Percentiles rank a stretch among this genome's conserved stretches.
Evolutionary conservation across 2,797 vertebrate genomes (phyloP).

Genomic region (Oryzias dopingdopingensis): DNA sequence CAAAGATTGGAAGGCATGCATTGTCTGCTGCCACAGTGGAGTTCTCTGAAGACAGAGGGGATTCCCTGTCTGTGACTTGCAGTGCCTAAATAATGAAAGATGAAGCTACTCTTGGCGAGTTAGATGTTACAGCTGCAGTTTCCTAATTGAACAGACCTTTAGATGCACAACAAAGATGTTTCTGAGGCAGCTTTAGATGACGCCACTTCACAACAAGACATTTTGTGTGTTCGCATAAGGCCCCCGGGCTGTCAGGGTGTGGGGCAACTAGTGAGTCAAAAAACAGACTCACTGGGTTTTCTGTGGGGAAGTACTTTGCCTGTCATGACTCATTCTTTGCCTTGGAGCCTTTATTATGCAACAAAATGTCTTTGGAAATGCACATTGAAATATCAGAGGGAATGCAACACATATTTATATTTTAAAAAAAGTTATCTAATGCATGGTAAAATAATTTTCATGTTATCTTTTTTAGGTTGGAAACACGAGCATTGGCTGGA

Average conservation of each 20-base stretch:
- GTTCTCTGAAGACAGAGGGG: conserved; percentile 36
- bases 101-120: conserved; percentile 18
- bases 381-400: not conserved
- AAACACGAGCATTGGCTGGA: conserved; percentile 89
- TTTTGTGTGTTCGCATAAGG: conserved; percentile 37
- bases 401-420: not conserved
- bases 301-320: conserved; percentile 1
- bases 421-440: not conserved
- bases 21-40: conserved; percentile 44
- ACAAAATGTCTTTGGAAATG: not conserved
- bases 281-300: conserved; percentile 15
- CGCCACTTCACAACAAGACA: conserved; percentile 39
- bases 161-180: conserved; percentile 12
- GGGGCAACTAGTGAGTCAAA: conserved; percentile 5
- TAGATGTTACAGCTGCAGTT: conserved; percentile 20
- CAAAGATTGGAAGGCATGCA: conserved; percentile 23
- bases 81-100: conserved; percentile 23
- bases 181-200: conserved; percentile 10
- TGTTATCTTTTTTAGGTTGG: conserved; percentile 76
- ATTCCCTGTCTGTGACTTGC: conserved; percentile 30
- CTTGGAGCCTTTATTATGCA: conserved; percentile 12
- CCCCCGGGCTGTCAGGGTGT: conserved; percentile 25
- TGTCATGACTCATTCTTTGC: conserved; percentile 39
- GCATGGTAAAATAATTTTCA: not conserved
- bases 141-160: conserved; percentile 33